These are phyloP conservation scores for Epinotia demarniana DNA, from an alignment of 2,888 invertebrate genomes.

Conservation along the genomic window DNA sequence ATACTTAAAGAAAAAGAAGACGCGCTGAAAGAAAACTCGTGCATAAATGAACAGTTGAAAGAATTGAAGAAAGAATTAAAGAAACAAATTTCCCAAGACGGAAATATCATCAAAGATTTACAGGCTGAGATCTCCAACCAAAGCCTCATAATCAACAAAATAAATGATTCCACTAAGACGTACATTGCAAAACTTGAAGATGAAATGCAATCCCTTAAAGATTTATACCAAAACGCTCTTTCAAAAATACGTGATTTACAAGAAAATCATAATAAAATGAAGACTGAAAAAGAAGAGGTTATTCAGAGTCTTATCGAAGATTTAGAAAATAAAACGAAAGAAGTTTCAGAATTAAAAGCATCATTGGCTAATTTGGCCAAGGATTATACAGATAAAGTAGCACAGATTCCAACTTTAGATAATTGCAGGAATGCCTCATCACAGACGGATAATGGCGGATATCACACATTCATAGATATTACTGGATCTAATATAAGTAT, in stretches of 20 bases:
- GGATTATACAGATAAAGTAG: constrained; percentile 51
- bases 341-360: constrained; percentile 58
- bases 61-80: constrained; percentile 63
- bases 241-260: constrained; percentile 59
- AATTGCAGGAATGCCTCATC: constrained; percentile 47
- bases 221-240: constrained; percentile 61
- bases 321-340: constrained; percentile 60
- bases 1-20: constrained; percentile 74
- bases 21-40: constrained; percentile 63
- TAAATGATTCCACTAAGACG: constrained; percentile 63
- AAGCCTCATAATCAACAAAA: constrained; percentile 67
- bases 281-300: constrained; percentile 54
- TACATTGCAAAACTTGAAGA: constrained; percentile 66
- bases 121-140: constrained; percentile 70
- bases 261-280: constrained; percentile 53
- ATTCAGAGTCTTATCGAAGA: constrained; percentile 55
- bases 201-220: constrained; percentile 63
- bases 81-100: constrained; percentile 62
- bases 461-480: constrained; percentile 38
- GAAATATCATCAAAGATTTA: constrained; percentile 66
- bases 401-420: constrained; percentile 51
- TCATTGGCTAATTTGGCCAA: constrained; percentile 58
- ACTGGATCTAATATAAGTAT: constrained; percentile 38
- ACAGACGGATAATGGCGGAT: constrained; percentile 55
- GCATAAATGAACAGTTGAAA: constrained; percentile 63